Evolutionary conservation across 2,888 invertebrate genomes (phyloP).

Genomic region (Aplocera efformata): DNA sequence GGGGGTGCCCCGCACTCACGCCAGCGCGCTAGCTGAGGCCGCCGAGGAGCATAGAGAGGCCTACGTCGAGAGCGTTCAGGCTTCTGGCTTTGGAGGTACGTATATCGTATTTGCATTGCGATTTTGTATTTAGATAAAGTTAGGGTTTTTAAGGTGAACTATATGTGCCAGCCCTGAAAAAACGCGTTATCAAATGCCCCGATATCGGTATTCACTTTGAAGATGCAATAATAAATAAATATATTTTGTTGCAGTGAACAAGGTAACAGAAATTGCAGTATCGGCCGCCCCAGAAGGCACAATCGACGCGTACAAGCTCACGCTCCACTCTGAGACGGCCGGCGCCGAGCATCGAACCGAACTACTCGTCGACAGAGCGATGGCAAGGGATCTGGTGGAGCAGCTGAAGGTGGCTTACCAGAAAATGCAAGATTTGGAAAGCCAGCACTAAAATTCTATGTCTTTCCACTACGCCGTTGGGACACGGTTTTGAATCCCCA

Average conservation of each 20-base stretch:
- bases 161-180: too few relatives aligned
- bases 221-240: neutral
- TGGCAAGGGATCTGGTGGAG: conserved; percentile 44
- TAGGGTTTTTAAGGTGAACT: too few relatives aligned
- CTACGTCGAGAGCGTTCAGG: conserved; percentile 40
- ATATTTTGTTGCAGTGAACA: conserved; percentile 54
- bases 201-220: too few relatives aligned
- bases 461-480: too few relatives aligned
- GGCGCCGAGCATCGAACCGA: conserved; percentile 51
- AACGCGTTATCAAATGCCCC: neutral
- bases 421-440: conserved; percentile 57
- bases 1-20: conserved; percentile 65
- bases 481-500: too few relatives aligned
- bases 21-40: conserved; percentile 57
- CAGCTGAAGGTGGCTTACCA: conserved; percentile 56
- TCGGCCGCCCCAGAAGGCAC: conserved; percentile 53
- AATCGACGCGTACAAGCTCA: conserved; percentile 51
- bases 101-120: too few relatives aligned
- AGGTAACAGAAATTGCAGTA: conserved; percentile 51
- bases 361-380: conserved; percentile 54
- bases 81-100: conserved; percentile 58
- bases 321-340: conserved; percentile 48
- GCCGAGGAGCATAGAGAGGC: conserved; percentile 45
- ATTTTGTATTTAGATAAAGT: too few relatives aligned
- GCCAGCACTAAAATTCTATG: conserved; percentile 10